Base-by-base conservation (phyloP, 2,888 invertebrate genomes). In the Cryptocheilus praepositus region DNA sequence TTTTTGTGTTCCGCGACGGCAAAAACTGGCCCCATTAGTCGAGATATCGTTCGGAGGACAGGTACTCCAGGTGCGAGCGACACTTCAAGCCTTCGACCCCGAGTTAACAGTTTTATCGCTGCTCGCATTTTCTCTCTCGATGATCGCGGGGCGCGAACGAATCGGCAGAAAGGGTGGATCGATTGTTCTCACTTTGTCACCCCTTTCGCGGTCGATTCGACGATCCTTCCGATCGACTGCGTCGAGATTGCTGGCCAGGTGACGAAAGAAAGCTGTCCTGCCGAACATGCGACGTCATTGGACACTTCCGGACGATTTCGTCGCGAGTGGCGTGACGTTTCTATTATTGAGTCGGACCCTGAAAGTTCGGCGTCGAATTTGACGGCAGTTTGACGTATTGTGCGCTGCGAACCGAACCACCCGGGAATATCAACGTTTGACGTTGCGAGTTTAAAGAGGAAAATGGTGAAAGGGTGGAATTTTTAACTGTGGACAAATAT, bases 201-300 rank as follows among this genome's bases (percentile, higher is more conserved):
- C 54, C 64, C 22, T 61, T 53, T 58, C n/a, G 51, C 36, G 28
- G 15, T 45, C 54, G 25, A 51, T 18, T 53, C 62, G 22, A 54
- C 54, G 64, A 67, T 77, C 70, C 63, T 77, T 77, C 73, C 78
- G 36, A 75, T 63, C 66, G 63, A 70, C 53, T 63, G 78, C 25
- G 21, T 61, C 75, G 82, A 80, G 81, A 81, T 81, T 79, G 58
- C 64, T 68, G 53, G 67, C 82, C 82, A 81, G 82, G 83, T 82
- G 83, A 78, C 70, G 59, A 19, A 18, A 25, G 4, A 53, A 52
- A 64, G 61, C 67, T 61, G 70, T 73, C 67, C 62, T 62, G 56
- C 46, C 77, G 62, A 62, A 70, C 77, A 75, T 79, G 63, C 71
- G 67, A 67, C 70, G 45, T 64, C 68, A 71, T 21, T 60, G 63